Conservation (phyloP, 2,797 vertebrate species). For the Lycodopsis pacificus region DNA sequence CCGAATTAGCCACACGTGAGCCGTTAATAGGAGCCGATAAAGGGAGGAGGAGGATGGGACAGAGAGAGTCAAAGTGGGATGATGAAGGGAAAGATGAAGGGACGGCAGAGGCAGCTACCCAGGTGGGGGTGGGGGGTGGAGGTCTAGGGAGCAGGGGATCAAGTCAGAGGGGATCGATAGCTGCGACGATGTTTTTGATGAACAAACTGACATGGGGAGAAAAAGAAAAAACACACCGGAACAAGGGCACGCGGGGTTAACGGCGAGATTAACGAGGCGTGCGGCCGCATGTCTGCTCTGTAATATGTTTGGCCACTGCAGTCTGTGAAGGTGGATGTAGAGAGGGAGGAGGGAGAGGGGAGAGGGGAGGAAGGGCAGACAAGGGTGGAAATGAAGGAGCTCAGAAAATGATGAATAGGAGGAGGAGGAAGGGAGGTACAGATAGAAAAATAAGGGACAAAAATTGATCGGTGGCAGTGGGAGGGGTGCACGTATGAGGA, state of each 20-base stretch:
- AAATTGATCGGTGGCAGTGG: conserved; percentile 55
- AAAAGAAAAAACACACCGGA: background rate
- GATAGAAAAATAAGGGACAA: conserved; percentile 56
- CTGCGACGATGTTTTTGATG: conserved; percentile 14
- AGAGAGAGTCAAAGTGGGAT: conserved; percentile 18
- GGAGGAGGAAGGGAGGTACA: background rate
- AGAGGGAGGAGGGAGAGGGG: background rate
- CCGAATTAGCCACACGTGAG: conserved; percentile 43
- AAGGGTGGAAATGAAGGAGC: conserved; percentile 29
- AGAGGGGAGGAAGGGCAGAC: conserved; percentile 16
- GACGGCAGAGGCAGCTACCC: conserved; percentile 42
- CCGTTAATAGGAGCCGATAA: conserved; percentile 23
- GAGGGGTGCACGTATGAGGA: conserved; percentile 30
- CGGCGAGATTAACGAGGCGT: conserved; percentile 8
- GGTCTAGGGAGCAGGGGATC: conserved; percentile 17
- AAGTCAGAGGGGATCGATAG: conserved; percentile 40
- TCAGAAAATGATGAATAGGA: conserved; percentile 31
- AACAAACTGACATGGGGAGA: conserved; percentile 37
- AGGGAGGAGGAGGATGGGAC: conserved; percentile 7
- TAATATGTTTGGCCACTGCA: conserved; percentile 38
- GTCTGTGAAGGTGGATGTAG: background rate
- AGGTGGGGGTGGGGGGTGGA: conserved; percentile 22
- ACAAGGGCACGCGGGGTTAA: background rate
- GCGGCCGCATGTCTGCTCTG: conserved; percentile 57
- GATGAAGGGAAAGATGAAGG: conserved; percentile 35